phyloP scores from a whole-genome alignment of 1,140 invertebrate species.

The Philopotamus ludificatus region DNA sequence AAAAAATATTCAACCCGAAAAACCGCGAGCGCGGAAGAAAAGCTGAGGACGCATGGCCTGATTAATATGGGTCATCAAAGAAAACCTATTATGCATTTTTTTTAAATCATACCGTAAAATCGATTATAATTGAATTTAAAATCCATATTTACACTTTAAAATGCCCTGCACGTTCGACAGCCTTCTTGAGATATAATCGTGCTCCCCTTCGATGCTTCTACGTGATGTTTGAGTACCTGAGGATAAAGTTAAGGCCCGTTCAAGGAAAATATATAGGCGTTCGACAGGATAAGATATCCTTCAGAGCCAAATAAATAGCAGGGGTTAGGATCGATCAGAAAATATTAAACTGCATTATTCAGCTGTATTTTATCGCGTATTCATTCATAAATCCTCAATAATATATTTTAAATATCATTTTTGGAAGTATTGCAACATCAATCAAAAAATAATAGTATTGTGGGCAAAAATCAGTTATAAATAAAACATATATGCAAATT shows the following conservation, averaged over 20 bases:
- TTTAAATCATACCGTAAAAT: not conserved
- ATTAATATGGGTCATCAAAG: not conserved
- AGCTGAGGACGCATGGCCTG: not conserved
- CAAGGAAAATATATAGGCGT: not conserved
- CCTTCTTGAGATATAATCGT: constrained; percentile 19
- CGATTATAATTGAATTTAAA: constrained; percentile 8
- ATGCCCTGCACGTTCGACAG: constrained; percentile 20
- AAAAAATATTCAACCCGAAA: not conserved
- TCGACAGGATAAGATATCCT: constrained; percentile 1
- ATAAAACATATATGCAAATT: no score
- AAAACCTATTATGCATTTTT: not conserved
- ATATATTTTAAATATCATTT: no score
- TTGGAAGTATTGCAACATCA: no score
- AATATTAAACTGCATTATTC: no score
- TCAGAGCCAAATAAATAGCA: constrained; percentile 3
- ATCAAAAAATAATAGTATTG: no score
- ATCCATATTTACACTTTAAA: not conserved
- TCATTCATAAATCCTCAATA: no score
- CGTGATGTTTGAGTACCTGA: constrained; percentile 8
- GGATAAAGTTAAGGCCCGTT: not conserved
- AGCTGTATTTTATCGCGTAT: no score
- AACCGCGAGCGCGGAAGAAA: not conserved
- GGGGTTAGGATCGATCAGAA: no score
- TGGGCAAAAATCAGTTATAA: no score
- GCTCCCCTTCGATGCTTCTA: not conserved